phyloP scores from a whole-genome alignment of 2,113 vertebrate species.

The Colossoma macropomum region DNA sequence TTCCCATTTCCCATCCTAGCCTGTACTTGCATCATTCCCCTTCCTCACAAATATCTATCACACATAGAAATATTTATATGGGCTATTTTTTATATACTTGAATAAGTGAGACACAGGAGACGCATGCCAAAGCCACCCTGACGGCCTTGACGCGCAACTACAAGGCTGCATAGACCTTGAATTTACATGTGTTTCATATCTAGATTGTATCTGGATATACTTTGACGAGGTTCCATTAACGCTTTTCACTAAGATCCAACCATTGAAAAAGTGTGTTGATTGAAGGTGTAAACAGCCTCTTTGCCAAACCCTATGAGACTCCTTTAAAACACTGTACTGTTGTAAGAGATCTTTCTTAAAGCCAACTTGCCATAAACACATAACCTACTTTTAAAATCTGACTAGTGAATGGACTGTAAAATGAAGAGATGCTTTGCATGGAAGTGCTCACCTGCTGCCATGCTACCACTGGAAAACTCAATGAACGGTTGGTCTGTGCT shows the following conservation, averaged over 20 bases:
- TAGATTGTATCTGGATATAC: too few relatives aligned
- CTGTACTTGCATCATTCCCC: neutral
- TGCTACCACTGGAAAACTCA: constrained; percentile 56
- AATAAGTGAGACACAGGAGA: neutral
- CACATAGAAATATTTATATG: neutral
- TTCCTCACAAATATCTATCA: neutral
- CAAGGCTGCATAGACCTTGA: neutral
- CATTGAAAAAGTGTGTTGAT: too few relatives aligned
- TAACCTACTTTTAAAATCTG: neutral
- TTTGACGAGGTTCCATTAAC: too few relatives aligned
- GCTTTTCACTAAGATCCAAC: too few relatives aligned
- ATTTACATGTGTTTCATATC: neutral
- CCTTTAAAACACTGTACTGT: neutral
- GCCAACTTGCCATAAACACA: neutral
- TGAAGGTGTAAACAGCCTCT: too few relatives aligned
- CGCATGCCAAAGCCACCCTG: neutral
- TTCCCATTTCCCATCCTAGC: neutral
- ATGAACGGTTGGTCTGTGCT: constrained; percentile 43
- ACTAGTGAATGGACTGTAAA: neutral
- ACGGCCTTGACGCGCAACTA: constrained; percentile 4
- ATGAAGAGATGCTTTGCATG: neutral
- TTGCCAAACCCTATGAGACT: too few relatives aligned
- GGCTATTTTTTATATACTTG: constrained; percentile 14
- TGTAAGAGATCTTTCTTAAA: neutral
- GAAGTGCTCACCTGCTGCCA: constrained; percentile 69